Base-by-base conservation (phyloP, 2,888 invertebrate species). In the Hipparchia sbordonii region DNA sequence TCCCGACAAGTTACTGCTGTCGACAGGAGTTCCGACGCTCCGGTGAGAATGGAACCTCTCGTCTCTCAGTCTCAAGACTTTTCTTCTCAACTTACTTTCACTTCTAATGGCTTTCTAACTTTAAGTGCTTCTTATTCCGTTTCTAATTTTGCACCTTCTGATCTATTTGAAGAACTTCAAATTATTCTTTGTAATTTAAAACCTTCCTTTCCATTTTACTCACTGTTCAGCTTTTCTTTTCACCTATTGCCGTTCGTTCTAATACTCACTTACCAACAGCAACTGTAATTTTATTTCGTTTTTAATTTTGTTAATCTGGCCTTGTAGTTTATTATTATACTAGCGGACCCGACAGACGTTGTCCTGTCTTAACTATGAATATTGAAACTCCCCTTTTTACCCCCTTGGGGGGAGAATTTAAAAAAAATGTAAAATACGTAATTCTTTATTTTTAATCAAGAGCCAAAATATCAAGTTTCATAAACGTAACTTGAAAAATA, bases 11-110 rank as follows among this genome's bases (percentile, higher is more conserved):
- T 95, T 78, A 95, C 96, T 79, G 95, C 95, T 81, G 93, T 95
- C 77, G 97, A 97, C 85, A 93, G 96, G 77, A 96, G 95, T 84
- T 95, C 95, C 77, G 97, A 97, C 87, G 96, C 97, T 59, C 97
- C 97, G 82, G 97, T 97, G 92, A 84, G 83, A 67, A 51, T 33
- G 51, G 33, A 66, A 2, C 13, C 63, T 45, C 33, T 66, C 54
- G 39, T 33, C 51, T 63, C 5, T 23, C 23, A 9, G 4, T 70
- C 62, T 39, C 39, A 39, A 39, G 39, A 39, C 39, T 62, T 61
- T 52, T 57, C 45, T 33, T 69, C 51, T 67, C 67, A 56, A 12
- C 45, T 52, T 33, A 65, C 69, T 52, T 4, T 48, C 2, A 33
- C n/a, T 69, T 54, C 8, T n/a, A 56, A 39, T 39, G 8, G 48